Base-by-base conservation (phyloP, 1,140 invertebrate genomes). In the Megathymus violae region DNA sequence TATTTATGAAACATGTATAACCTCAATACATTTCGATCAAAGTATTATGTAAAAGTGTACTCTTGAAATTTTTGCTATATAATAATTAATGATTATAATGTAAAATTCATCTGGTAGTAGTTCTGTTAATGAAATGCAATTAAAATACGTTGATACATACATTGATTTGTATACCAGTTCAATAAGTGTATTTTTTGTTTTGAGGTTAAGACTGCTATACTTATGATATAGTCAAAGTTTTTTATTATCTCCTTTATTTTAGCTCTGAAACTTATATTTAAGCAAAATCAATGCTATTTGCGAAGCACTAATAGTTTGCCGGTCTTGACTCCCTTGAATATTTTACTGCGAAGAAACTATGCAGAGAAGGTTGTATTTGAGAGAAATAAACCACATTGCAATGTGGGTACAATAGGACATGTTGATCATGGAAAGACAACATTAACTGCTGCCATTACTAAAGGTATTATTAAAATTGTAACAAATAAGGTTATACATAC, bases 381-480 rank as follows among this genome's bases (percentile, higher is more conserved):
- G 52, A 91, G 96, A 60, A 94, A 93, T 25, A 99, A 99, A 85
- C 98, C 98, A n/a, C 98, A 99, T 92, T 97, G 98, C 75, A 99
- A 99, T 93, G 95, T 99, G 16, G 99, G 96, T 10, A 99, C 99
- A 0, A 99, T 99, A 85, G 99, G 99, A 3, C 99, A 99, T 93
- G 98, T 99, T 36, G 99, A 99, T 94, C 99, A 99, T 93, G 99
- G 99, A 36, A 99, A 99, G 92, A 99, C 99, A 0, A 99, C 99
- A 0, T 92, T 99, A 0, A 99, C 99, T 43, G 98, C 99, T 54
- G 99, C 99, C 9, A 99, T 99, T 43, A 99, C 99, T 0, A 97
- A 95, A 93, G 93, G 94, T 95, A 78, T n/a, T n/a, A n/a, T n/a
- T n/a, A n/a, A n/a, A n/a, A n/a, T n/a, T n/a, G n/a, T n/a, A n/a